A percentile compares a stretch with the other conserved stretches of the same genome.
Conservation (phyloP, 2,888 invertebrate species). For the Phoronis australis region DNA sequence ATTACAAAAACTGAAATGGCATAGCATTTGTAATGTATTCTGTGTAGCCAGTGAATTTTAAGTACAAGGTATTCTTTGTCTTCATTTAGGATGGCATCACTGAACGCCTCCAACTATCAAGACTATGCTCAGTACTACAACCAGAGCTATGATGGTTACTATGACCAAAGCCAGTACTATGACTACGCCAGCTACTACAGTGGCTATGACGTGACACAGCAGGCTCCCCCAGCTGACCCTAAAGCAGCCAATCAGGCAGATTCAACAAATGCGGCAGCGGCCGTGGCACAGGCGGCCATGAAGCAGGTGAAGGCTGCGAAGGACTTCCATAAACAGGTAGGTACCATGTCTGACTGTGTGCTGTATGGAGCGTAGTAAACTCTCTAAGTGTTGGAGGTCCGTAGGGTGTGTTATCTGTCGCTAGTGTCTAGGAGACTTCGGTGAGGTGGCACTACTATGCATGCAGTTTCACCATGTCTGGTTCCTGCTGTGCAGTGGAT, state of each 20-base stretch:
- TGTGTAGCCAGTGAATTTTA: too few species aligned
- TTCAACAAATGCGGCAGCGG: constrained; percentile 54
- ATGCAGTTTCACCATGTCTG: too few species aligned
- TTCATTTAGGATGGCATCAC: not conserved
- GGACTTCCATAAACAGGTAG: constrained; percentile 19
- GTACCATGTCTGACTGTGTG: too few species aligned
- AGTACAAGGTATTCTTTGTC: not conserved
- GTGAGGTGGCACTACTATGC: too few species aligned
- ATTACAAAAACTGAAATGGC: too few species aligned
- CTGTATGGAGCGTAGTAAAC: too few species aligned
- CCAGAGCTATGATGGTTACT: constrained; percentile 11
- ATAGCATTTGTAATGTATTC: too few species aligned
- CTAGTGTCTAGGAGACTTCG: too few species aligned
- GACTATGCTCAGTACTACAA: not conserved
- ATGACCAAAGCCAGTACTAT: constrained; percentile 17
- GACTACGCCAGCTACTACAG: constrained; percentile 23
- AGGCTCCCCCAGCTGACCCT: not conserved
- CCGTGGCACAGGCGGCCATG: constrained; percentile 78
- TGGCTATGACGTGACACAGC: not conserved
- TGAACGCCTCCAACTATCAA: not conserved
- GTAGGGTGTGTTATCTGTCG: too few species aligned
- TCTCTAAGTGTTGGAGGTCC: too few species aligned
- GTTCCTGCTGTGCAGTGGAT: too few species aligned
- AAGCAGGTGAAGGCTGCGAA: constrained; percentile 60
- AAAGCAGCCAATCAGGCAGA: constrained; percentile 17